phyloP scores from a whole-genome alignment of 2,113 vertebrate genomes.

The Trogon surrucura region DNA sequence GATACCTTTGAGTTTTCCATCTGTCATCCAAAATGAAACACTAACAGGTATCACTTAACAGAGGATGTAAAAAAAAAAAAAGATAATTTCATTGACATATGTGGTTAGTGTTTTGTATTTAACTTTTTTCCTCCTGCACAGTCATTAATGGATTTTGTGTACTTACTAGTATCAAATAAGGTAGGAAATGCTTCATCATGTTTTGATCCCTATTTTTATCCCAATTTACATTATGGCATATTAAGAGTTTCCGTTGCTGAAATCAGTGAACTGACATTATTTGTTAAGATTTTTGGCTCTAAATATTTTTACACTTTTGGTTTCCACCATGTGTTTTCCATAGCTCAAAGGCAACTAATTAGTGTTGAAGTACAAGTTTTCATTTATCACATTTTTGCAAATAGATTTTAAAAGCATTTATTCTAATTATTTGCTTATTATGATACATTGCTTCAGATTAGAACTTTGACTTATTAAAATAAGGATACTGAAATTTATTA shows the following conservation, averaged over 20 bases:
- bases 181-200: background rate
- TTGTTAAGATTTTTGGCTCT: background rate
- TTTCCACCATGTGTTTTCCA: background rate
- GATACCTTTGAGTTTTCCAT: background rate
- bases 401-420: conserved; percentile 1
- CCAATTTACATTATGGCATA: background rate
- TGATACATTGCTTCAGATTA: background rate
- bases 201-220: background rate
- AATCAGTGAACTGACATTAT: background rate
- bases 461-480: background rate
- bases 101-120: background rate
- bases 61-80: background rate
- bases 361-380: background rate
- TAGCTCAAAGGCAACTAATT: background rate
- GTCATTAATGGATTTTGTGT: background rate
- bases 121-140: background rate
- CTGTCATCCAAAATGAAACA: background rate
- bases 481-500: background rate
- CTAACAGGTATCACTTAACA: background rate
- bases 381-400: background rate
- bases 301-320: background rate
- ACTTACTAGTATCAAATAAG: background rate
- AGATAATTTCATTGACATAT: background rate
- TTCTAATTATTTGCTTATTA: background rate
- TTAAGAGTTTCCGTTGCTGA: background rate